A percentile compares a stretch with the other conserved stretches of the same genome.
Conservation (phyloP, 2,113 vertebrate species). For the Puntigrus tetrazona region DNA sequence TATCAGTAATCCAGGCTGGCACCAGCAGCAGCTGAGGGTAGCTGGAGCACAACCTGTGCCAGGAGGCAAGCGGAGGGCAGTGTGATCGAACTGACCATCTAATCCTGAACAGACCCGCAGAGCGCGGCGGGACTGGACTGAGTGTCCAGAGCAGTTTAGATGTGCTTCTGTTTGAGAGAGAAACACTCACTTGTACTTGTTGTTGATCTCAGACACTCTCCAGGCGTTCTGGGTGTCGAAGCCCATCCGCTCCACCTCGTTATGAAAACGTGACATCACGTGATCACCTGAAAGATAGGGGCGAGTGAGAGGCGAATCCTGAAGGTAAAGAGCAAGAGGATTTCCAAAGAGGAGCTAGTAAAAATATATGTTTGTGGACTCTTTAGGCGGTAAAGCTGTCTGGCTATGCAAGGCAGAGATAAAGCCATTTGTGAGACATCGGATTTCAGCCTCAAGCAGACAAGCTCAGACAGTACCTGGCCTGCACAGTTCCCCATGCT, state of each 20-base stretch:
- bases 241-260: slow-evolving; percentile 96
- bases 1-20: slow-evolving; percentile 97
- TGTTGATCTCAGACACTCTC: slow-evolving; percentile 98
- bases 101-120: neutral
- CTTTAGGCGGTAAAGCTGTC: neutral
- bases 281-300: slow-evolving; percentile 83
- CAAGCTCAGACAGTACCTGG: slow-evolving; percentile 78
- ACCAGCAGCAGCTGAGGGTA: slow-evolving; percentile 96
- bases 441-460: neutral
- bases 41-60: slow-evolving; percentile 88
- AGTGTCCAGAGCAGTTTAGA: neutral
- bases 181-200: slow-evolving; percentile 87
- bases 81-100: slow-evolving; percentile 21
- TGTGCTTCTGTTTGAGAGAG: neutral
- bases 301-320: slow-evolving; percentile 48
- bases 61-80: slow-evolving; percentile 16
- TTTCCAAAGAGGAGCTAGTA: neutral
- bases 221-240: slow-evolving; percentile 98
- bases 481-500: slow-evolving; percentile 91
- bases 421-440: neutral
- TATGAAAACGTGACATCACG: slow-evolving; percentile 93
- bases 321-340: neutral
- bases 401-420: neutral
- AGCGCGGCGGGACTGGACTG: neutral
- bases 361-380: neutral